Conservation (phyloP, 1,140 invertebrate genomes). For the Hyphantria cunea region DNA sequence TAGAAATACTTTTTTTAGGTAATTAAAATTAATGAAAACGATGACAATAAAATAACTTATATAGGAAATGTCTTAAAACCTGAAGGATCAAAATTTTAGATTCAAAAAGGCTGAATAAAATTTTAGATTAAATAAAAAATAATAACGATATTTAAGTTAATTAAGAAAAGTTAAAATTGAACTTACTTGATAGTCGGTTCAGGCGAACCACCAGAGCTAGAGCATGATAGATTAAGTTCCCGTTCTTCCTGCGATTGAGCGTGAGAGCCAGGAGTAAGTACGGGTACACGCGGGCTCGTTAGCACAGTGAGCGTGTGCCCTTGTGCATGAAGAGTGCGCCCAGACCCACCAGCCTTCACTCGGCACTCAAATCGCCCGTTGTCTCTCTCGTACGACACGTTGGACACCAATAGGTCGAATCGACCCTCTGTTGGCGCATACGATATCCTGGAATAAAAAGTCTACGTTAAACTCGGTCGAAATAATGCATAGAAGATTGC, state of each 20-base stretch:
- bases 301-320: conserved; percentile 92
- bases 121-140: too few species aligned
- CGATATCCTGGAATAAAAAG: conserved; percentile 83
- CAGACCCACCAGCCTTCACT: conserved; percentile 91
- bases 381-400: conserved; percentile 93
- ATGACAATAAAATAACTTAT: too few species aligned
- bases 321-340: conserved; percentile 91
- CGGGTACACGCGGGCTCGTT: conserved; percentile 90
- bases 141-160: too few species aligned
- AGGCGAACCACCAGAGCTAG: conserved; percentile 93
- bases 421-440: conserved; percentile 89
- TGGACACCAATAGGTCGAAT: conserved; percentile 93
- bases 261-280: conserved; percentile 86
- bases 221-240: conserved; percentile 89
- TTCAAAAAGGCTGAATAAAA: too few species aligned
- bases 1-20: too few species aligned
- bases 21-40: too few species aligned
- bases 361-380: conserved; percentile 96
- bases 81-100: too few species aligned
- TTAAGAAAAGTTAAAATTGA: neutral
- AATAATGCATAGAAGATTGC: conserved; percentile 8
- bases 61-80: too few species aligned
- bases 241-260: conserved; percentile 91
- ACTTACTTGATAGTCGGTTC: conserved; percentile 90
- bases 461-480: neutral